phyloP scores from a whole-genome alignment of 1,140 invertebrate species.

The Procambarus virginalis region DNA sequence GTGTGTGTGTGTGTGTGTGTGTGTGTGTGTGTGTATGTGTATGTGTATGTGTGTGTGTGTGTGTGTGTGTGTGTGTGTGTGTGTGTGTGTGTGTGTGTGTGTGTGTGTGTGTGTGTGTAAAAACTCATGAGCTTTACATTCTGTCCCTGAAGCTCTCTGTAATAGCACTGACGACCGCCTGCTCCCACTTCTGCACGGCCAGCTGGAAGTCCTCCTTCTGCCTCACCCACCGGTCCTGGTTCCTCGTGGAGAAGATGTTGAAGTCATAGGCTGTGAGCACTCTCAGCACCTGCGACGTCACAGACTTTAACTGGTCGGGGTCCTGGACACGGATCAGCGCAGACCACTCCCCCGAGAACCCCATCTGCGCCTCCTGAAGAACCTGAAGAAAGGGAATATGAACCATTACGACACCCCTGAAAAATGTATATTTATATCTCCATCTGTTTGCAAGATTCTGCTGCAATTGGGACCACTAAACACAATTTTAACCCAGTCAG shows the following conservation, averaged over 20 bases:
- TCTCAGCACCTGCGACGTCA: conserved; percentile 58
- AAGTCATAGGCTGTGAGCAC: conserved; percentile 68
- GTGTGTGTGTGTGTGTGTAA: too few species aligned
- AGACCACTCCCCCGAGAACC: conserved; percentile 64
- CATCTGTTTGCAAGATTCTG: too few species aligned
- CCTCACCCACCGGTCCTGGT: conserved; percentile 65
- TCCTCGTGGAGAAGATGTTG: conserved; percentile 69
- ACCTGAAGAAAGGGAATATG: conserved; percentile 16
- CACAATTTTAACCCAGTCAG: too few species aligned
- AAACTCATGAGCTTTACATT: conserved; percentile 22
- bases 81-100: too few species aligned
- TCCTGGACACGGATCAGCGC: conserved; percentile 57
- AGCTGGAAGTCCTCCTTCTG: conserved; percentile 68
- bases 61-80: too few species aligned
- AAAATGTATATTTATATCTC: too few species aligned
- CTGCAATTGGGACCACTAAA: too few species aligned
- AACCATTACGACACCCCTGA: too few species aligned
- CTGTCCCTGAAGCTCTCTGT: conserved; percentile 63
- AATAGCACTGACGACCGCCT: conserved; percentile 40
- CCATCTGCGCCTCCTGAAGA: conserved; percentile 62
- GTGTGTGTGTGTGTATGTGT: too few species aligned
- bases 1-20: too few species aligned
- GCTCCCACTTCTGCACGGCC: conserved; percentile 65
- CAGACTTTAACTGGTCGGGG: conserved; percentile 50
- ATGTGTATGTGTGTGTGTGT: too few species aligned